Evolutionary conservation across 2,888 invertebrate genomes (phyloP).

Genomic region (Diarsia rubi): DNA sequence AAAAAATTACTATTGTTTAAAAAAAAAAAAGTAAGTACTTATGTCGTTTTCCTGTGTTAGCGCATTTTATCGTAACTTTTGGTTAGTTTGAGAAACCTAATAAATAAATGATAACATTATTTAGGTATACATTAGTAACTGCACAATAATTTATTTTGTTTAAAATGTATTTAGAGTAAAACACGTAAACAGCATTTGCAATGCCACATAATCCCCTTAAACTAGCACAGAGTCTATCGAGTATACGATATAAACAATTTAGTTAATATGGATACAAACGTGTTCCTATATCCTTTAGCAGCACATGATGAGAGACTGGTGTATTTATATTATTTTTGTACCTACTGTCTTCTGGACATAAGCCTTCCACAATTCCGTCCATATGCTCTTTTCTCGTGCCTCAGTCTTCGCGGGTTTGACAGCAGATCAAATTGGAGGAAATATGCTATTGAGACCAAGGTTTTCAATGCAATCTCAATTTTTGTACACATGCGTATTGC

Average conservation of each 20-base stretch:
- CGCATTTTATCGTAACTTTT: background rate
- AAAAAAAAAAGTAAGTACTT: background rate
- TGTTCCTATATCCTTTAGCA: background rate
- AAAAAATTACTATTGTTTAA: no score
- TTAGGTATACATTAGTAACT: constrained; percentile 4
- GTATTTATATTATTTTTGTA: no score
- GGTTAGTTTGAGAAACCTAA: constrained; percentile 23
- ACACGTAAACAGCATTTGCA: background rate
- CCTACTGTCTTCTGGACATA: no score
- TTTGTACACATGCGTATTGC: background rate
- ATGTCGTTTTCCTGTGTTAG: background rate
- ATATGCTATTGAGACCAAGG: background rate
- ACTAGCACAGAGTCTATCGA: background rate
- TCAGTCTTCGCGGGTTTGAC: no score
- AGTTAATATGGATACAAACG: no score
- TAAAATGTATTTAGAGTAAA: constrained; percentile 6
- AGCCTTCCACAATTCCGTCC: no score
- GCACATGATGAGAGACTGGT: background rate
- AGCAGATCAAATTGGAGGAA: background rate
- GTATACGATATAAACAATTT: background rate
- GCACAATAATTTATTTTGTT: background rate
- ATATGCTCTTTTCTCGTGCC: no score
- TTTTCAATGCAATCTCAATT: background rate
- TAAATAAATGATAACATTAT: constrained; percentile 18
- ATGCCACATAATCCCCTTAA: constrained; percentile 1